Evolutionary conservation across 1,140 invertebrate species (phyloP), one percentile per base, ranked within the genome.

Genomic region (Argopecten irradians): DNA sequence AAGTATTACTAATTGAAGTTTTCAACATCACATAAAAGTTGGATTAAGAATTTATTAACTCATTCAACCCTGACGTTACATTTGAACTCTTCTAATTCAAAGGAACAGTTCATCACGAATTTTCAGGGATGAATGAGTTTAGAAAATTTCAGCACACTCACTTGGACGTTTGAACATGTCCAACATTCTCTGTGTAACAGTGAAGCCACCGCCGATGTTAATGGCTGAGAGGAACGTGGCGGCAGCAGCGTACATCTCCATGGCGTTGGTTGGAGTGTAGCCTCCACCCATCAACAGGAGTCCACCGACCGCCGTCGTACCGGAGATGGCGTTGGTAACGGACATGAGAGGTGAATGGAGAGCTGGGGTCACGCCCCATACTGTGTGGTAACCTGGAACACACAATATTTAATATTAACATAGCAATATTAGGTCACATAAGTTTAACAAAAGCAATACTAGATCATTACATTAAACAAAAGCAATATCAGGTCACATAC

Each of bases 271-370:
- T 1, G 98, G 98, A 84, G 96, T 96, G 92, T 97, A 97, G 3
- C 97, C 97, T 34, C 98, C 98, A 87, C 97, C 97, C 98, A 97
- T 97, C 39, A 98, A 96, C 83, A 98, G 95, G 89, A 98, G 95
- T 5, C 98, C 98, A 88, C 98, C 98, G 32, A 98, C 98, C 85
- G 98, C 98, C 0, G 98, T 98, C 91, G 98, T 98, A 34, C 98
- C 98, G 28, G 98, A 98, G 91, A 99, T 97, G 87, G 98, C 98
- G 95, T 99, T 99, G 1, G 98, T 99, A 0, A 98, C 98, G 2
- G 97, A 98, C 98, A 99, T 99, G 22, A 99, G 96, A 5, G 98
- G 98, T 7, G 98, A 98, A 96, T 98, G 98, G 11, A 98, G 96
- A 39, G 98, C 98, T 33, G 98, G 98, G 19, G 97, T 98, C 9